Conservation (phyloP, 1,140 invertebrate genomes). For the Ptiloglossa arizonensis region DNA sequence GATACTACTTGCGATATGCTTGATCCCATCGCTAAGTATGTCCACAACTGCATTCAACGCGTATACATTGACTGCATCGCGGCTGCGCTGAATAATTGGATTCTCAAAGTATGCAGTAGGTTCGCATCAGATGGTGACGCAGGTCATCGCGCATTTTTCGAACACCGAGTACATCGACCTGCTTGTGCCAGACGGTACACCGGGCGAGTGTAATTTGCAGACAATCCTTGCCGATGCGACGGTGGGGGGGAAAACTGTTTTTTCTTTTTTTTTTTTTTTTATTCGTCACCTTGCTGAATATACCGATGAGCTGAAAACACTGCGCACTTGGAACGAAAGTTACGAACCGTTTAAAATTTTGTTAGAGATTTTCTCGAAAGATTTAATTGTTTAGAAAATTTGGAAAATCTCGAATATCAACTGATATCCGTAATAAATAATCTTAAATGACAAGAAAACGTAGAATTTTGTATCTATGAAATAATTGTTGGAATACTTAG, state of each 20-base stretch:
- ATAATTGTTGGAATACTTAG: no score
- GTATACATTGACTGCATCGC: slow-evolving; percentile 2
- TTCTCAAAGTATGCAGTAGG: slow-evolving; percentile 36
- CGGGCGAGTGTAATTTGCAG: slow-evolving; percentile 54
- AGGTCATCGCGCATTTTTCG: slow-evolving; percentile 54
- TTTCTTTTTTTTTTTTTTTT: slow-evolving; percentile 60
- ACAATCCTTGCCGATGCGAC: slow-evolving; percentile 37
- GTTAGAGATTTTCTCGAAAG: no score
- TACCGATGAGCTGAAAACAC: slow-evolving; percentile 25
- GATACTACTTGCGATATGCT: no score
- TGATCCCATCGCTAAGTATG: neutral
- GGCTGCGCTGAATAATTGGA: slow-evolving; percentile 44
- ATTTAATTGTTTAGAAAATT: no score
- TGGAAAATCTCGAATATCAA: no score
- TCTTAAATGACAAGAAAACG: no score
- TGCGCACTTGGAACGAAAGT: slow-evolving; percentile 2
- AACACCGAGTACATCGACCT: slow-evolving; percentile 49
- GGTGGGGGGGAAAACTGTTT: slow-evolving; percentile 43
- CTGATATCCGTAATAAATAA: no score
- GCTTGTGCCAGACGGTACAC: slow-evolving; percentile 43
- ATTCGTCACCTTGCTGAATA: slow-evolving; percentile 39
- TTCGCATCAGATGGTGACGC: slow-evolving; percentile 39
- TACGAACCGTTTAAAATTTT: neutral
- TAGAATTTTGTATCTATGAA: no score
- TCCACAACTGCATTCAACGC: neutral